Conservation (phyloP, 2,113 vertebrate genomes). For the Oreochromis spilurus region DNA sequence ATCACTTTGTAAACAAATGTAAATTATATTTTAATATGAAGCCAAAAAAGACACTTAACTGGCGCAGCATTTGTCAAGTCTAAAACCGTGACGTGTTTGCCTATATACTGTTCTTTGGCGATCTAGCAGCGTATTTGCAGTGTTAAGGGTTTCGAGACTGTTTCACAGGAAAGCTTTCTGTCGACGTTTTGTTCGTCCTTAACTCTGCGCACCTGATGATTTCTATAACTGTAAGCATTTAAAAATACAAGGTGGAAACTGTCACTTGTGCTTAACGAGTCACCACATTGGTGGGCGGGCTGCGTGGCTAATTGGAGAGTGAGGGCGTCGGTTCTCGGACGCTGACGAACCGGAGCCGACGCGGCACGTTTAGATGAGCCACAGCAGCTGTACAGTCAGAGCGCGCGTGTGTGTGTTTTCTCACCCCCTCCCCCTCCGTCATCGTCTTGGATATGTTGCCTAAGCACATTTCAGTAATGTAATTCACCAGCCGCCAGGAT, state of each 20-base stretch:
- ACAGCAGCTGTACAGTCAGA: conserved; percentile 59
- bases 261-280: conserved; percentile 5
- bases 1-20: conserved; percentile 80
- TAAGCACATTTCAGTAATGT: conserved; percentile 60
- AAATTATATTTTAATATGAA: conserved; percentile 82
- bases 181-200: conserved; percentile 52
- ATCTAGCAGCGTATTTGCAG: conserved; percentile 74
- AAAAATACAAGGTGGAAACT: conserved; percentile 8
- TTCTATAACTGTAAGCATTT: conserved; percentile 58
- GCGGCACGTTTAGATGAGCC: conserved; percentile 40
- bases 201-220: conserved; percentile 44
- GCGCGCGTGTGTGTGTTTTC: background rate
- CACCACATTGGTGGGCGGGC: background rate
- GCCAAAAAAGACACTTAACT: conserved; percentile 70
- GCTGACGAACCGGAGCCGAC: conserved; percentile 16
- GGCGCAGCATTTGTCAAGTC: conserved; percentile 77
- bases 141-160: conserved; percentile 71
- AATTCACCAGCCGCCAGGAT: conserved; percentile 54
- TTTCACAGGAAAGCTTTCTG: conserved; percentile 58
- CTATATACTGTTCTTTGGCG: conserved; percentile 76
- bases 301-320: background rate
- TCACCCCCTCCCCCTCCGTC: conserved; percentile 18
- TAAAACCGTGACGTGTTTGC: conserved; percentile 79
- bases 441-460: conserved; percentile 54
- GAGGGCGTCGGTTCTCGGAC: conserved; percentile 9